Base-by-base conservation (phyloP, 2,888 invertebrate species). In the Heteromyza rotundicornis region DNA sequence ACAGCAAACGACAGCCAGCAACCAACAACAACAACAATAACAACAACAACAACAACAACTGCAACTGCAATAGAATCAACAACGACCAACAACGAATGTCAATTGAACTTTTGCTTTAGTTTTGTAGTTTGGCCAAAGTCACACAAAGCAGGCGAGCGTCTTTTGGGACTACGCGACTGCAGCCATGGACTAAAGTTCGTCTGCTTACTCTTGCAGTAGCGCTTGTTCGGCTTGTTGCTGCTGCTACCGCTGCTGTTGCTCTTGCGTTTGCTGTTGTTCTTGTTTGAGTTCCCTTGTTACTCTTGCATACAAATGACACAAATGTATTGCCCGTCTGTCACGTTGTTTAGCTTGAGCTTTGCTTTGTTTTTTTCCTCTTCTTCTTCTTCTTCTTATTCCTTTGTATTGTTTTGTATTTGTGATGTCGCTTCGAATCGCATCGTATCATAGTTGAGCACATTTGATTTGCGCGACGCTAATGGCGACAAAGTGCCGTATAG, bases 401-500 rank as follows among this genome's bases (percentile, higher is more conserved):
- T 73, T 72, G 70, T 73, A 75, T 74, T 67, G 74, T 74, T 66
- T n/a, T n/a, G n/a, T n/a, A n/a, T n/a, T n/a, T n/a, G n/a, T n/a
- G n/a, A n/a, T 68, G 70, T 70, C 64, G 69, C 63, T 35, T 44
- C 27, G n/a, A 20, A 22, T 52, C 57, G 50, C 47, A 20, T 23
- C 20, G 49, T 16, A 53, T 53, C 53, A 53, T 19, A 32, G 35
- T 53, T 19, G 53, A 22, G 7, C 47, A 56, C 40, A 20, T 57
- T 73, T 72, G 74, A 75, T 74, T 74, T 75, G 74, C 74, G 70
- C 74, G 80, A 79, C 80, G 75, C 77, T 79, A 79, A 79, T 79
- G 80, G 78, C 78, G 78, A 79, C 80, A 79, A 80, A 80, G 75
- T 79, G 80, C 74, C 78, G 79, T 76, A 71, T 68, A 79, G 77